Evolutionary conservation across 2,113 vertebrate species (phyloP).

Genomic region (Enhydra lutris): DNA sequence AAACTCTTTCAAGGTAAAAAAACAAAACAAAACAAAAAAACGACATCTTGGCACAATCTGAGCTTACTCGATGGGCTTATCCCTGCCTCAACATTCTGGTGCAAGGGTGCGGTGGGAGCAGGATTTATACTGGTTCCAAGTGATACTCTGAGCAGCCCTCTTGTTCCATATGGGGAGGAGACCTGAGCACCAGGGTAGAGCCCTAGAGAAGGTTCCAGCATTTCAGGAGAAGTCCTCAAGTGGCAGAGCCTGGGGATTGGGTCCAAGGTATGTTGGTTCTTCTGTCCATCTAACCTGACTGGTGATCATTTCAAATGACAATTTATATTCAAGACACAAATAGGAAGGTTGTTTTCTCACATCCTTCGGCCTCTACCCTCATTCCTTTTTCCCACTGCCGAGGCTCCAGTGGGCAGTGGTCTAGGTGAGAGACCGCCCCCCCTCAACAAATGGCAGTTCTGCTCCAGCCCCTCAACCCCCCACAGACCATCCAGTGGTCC

Average conservation of each 20-base stretch:
- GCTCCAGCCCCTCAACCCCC: neutral
- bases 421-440: neutral
- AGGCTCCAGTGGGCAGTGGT: neutral
- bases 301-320: neutral
- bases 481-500: rapidly evolving
- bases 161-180: neutral
- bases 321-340: neutral
- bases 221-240: neutral
- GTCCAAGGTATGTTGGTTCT: neutral
- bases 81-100: neutral
- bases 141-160: too few species aligned
- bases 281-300: neutral
- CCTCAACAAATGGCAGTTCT: neutral
- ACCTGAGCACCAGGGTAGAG: neutral
- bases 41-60: neutral
- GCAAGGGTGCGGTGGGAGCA: neutral
- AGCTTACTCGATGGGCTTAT: neutral
- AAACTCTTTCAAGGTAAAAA: conserved; percentile 69
- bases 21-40: neutral
- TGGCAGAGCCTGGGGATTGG: neutral
- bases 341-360: neutral
- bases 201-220: neutral
- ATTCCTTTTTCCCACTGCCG: neutral
- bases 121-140: neutral
- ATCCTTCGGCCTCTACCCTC: neutral